phyloP scores from a whole-genome alignment of 2,113 vertebrate genomes.

The Actenoides hombroni region DNA sequence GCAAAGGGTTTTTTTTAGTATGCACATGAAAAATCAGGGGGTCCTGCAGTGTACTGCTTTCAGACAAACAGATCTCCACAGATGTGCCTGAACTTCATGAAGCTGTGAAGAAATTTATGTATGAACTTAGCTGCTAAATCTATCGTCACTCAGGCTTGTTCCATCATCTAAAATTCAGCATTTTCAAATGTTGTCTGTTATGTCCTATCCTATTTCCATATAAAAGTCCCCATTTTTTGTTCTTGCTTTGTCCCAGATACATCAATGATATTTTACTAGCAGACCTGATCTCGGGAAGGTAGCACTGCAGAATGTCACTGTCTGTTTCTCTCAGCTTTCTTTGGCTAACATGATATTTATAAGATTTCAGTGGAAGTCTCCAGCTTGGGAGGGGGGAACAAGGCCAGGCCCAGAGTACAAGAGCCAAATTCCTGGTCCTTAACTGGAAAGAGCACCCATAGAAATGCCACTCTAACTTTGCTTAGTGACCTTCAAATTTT shows the following conservation, averaged over 20 bases:
- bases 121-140: not conserved
- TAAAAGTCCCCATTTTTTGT: not conserved
- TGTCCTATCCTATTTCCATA: not conserved
- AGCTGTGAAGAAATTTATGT: not conserved
- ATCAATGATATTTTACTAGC: not conserved
- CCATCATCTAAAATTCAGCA: not conserved
- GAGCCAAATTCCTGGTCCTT: not conserved
- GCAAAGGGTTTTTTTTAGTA: not conserved
- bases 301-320: not conserved
- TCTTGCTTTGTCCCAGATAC: not conserved
- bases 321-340: not conserved
- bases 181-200: not conserved
- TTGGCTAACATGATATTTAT: not conserved
- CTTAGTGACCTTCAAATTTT: not conserved
- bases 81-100: not conserved
- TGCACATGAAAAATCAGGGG: not conserved
- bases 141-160: not conserved
- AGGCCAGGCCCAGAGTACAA: not conserved
- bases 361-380: not conserved
- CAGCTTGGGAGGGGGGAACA: not conserved
- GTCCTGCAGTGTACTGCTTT: not conserved
- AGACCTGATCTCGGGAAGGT: not conserved
- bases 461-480: not conserved
- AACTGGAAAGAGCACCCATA: not conserved
- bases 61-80: not conserved